These are phyloP conservation scores for Eristalinus aeneus DNA, from an alignment of 2,888 invertebrate species.

Conservation along the genomic window DNA sequence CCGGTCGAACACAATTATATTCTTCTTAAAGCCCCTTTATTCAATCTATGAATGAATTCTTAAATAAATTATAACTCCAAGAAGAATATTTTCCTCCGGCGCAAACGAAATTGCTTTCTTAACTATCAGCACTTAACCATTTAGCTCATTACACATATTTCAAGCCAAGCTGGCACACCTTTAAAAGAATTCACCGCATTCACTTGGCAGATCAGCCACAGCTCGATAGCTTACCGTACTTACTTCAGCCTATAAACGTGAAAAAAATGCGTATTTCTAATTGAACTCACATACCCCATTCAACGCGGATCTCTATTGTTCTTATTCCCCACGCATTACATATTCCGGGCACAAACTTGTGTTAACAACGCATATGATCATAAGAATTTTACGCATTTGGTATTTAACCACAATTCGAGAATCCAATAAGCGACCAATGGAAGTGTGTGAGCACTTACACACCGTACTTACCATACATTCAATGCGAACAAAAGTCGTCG, in stretches of 20 bases:
- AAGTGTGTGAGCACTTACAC: not conserved
- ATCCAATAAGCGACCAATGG: not conserved
- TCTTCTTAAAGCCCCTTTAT: no score
- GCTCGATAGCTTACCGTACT: not conserved
- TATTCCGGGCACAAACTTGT: slow-evolving; percentile 32
- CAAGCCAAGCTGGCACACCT: not conserved
- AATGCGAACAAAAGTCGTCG: not conserved
- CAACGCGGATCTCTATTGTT: not conserved
- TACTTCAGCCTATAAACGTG: not conserved
- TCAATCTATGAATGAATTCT: no score
- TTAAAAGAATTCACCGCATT: not conserved
- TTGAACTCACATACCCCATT: not conserved
- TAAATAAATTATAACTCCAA: no score
- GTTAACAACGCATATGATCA: slow-evolving; percentile 41
- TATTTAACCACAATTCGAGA: not conserved
- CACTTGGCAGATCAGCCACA: not conserved
- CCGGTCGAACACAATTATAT: no score
- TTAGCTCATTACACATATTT: no score
- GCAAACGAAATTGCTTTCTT: no score
- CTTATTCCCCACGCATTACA: slow-evolving; percentile 38
- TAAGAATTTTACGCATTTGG: slow-evolving; percentile 9
- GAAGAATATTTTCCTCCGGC: no score
- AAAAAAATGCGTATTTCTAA: not conserved
- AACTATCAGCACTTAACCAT: no score
- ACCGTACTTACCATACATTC: not conserved